These are phyloP conservation scores for Dendroctonus ponderosae DNA, from an alignment of 1,140 invertebrate genomes.

Conservation along the genomic window DNA sequence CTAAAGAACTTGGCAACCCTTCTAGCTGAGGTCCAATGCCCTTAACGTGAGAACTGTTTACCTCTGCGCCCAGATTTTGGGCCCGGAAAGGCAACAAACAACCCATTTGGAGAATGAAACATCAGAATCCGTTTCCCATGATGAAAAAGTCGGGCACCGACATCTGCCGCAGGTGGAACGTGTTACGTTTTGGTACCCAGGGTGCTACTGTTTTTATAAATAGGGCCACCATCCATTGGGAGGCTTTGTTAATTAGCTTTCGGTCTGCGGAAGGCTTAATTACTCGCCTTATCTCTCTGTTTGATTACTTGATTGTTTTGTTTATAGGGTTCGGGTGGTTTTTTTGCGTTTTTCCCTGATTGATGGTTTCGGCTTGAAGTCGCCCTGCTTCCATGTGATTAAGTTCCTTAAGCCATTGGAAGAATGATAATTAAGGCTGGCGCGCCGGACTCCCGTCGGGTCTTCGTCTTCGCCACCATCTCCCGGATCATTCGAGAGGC, in stretches of 20 bases:
- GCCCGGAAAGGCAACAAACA: constrained; percentile 1
- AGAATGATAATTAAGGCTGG: too few relatives aligned
- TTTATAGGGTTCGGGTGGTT: constrained; percentile 1
- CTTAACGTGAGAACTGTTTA: too few relatives aligned
- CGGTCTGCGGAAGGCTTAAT: constrained; percentile 4
- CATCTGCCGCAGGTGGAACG: constrained; percentile 24
- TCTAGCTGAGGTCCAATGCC: too few relatives aligned
- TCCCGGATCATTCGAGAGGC: too few relatives aligned
- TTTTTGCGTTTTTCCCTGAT: constrained; percentile 1
- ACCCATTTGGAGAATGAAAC: constrained; percentile 17
- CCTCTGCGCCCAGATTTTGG: too few relatives aligned
- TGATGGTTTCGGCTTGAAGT: not conserved
- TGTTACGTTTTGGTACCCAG: constrained; percentile 16
- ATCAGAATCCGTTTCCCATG: constrained; percentile 21
- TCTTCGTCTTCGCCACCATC: too few relatives aligned
- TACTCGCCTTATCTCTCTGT: constrained; percentile 11
- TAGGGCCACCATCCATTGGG: constrained; percentile 7
- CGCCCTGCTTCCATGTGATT: too few relatives aligned
- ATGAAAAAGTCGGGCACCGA: not conserved
- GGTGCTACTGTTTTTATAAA: constrained; percentile 29
- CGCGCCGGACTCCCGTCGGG: too few relatives aligned
- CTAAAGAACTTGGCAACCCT: too few relatives aligned
- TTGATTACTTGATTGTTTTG: constrained; percentile 6
- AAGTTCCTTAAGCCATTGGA: too few relatives aligned
- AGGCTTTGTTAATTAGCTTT: constrained; percentile 10